phyloP scores from a whole-genome alignment of 2,113 vertebrate species.

The Mormyrus lacerda region DNA sequence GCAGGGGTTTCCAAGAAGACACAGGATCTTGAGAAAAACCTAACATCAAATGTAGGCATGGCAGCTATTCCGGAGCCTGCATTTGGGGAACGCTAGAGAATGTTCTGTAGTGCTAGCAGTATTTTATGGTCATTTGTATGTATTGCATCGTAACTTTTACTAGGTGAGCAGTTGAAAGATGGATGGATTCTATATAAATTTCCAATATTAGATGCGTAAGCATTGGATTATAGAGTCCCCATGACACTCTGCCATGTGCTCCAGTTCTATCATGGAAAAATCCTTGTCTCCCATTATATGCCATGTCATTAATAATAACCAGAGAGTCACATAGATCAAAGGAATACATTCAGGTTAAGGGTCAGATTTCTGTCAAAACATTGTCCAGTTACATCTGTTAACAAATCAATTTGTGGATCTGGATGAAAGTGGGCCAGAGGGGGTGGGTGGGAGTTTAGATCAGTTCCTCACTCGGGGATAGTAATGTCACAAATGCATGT shows the following conservation, averaged over 20 bases:
- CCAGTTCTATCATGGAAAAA: neutral
- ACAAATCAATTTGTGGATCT: neutral
- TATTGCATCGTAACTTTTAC: neutral
- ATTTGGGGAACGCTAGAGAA: neutral
- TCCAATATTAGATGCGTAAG: neutral
- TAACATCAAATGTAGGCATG: neutral
- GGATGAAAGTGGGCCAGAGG: neutral
- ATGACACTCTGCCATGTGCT: neutral
- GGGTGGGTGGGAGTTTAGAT: neutral
- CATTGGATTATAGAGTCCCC: neutral
- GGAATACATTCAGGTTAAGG: neutral
- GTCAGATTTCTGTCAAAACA: neutral
- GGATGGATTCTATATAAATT: neutral
- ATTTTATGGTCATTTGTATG: neutral
- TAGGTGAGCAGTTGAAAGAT: neutral
- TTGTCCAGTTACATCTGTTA: neutral
- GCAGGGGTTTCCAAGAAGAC: neutral
- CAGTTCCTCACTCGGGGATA: neutral
- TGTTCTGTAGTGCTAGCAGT: neutral
- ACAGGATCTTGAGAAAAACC: neutral
- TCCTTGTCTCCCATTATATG: neutral
- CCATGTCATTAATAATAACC: neutral
- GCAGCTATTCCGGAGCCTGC: neutral
- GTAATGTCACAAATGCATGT: neutral
- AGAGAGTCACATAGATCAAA: neutral